A percentile compares a stretch with the other conserved stretches of the same genome.
Conservation (phyloP, 23 tunicate species). For the Pegea sp. region DNA sequence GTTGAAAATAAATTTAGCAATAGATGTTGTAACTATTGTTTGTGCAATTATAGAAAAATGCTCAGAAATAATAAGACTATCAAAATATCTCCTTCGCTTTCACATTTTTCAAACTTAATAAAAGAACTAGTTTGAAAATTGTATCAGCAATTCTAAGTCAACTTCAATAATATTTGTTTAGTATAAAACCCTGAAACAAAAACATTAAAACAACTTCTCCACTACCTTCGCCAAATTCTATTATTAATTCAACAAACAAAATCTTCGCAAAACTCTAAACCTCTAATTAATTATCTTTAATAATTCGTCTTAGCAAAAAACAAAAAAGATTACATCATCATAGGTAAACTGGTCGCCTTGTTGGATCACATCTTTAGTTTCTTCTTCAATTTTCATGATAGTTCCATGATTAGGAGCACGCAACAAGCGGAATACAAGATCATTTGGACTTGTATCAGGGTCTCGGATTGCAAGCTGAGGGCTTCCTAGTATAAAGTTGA, state of each 20-base stretch:
- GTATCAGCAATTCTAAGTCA: no score
- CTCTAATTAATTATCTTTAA: no score
- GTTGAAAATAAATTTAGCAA: no score
- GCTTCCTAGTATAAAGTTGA: constrained; percentile 13
- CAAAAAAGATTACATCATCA: constrained; percentile 20
- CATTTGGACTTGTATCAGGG: constrained; percentile 41
- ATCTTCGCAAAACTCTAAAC: no score
- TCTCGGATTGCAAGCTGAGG: constrained; percentile 34
- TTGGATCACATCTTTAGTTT: constrained; percentile 11
- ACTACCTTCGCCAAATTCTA: neutral
- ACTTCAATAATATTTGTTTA: no score
- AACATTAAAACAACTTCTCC: neutral
- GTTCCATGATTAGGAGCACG: constrained; percentile 49
- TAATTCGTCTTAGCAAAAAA: neutral
- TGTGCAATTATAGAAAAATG: no score
- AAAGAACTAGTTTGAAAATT: no score
- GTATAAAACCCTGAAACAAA: no score
- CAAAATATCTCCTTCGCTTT: no score
- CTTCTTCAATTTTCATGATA: constrained; percentile 22
- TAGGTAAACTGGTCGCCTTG: constrained; percentile 70
- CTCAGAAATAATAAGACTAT: no score
- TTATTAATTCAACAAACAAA: neutral
- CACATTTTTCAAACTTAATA: no score
- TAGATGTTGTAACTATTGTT: no score
- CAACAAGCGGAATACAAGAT: constrained; percentile 67